These are phyloP conservation scores for Xylophagus ater DNA, from an alignment of 2,888 invertebrate species.

Conservation along the genomic window DNA sequence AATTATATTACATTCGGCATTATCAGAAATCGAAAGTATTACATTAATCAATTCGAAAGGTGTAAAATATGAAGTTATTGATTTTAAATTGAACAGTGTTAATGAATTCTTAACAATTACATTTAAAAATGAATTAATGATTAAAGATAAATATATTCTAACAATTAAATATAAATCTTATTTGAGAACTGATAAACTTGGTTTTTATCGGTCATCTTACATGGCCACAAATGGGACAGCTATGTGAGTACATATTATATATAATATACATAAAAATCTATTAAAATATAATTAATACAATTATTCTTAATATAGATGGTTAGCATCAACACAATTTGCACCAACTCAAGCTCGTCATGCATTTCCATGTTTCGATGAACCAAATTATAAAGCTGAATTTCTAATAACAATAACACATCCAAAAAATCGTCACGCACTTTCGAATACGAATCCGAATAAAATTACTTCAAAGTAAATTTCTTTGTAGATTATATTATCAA, in stretches of 20 bases:
- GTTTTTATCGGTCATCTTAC: slow-evolving; percentile 49
- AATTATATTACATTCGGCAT: slow-evolving; percentile 46
- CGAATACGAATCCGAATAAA: slow-evolving; percentile 18
- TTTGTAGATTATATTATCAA: no score
- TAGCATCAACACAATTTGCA: slow-evolving; percentile 53
- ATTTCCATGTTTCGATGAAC: slow-evolving; percentile 66
- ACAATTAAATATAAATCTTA: slow-evolving; percentile 44
- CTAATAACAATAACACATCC: slow-evolving; percentile 47
- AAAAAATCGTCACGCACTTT: slow-evolving; percentile 24
- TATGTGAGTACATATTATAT: slow-evolving; percentile 17
- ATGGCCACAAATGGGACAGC: slow-evolving; percentile 16
- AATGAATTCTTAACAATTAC: slow-evolving; percentile 10
- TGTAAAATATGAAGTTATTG: background rate
- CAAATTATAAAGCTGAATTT: slow-evolving; percentile 51
- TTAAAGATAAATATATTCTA: slow-evolving; percentile 33
- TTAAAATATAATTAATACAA: no score
- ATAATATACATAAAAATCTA: no score
- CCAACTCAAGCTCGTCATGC: slow-evolving; percentile 49
- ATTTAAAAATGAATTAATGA: background rate
- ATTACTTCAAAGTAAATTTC: no score
- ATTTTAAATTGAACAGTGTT: slow-evolving; percentile 2
- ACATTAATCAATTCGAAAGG: slow-evolving; percentile 1
- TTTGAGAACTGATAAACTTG: slow-evolving; percentile 48
- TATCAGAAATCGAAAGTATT: slow-evolving; percentile 37
- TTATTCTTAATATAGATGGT: slow-evolving; percentile 21